These are phyloP conservation scores for Eupithecia insigniata DNA, from an alignment of 2,888 invertebrate species.

Conservation along the genomic window DNA sequence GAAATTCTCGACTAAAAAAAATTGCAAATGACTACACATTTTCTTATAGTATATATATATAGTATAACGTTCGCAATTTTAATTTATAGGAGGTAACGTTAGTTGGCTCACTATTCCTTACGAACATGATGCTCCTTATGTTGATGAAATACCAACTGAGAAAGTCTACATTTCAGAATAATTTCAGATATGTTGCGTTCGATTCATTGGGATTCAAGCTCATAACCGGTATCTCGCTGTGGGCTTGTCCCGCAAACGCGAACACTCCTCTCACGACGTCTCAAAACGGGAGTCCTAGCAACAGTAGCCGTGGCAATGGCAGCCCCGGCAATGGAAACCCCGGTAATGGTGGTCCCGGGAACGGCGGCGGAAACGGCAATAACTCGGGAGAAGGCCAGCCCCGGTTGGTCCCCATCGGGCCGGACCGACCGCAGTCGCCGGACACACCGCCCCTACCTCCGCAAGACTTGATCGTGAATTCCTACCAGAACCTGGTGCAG, in stretches of 20 bases:
- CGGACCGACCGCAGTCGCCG: constrained; percentile 46
- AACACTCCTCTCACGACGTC: constrained; percentile 59
- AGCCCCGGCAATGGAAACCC: constrained; percentile 48
- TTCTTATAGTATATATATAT: neutral
- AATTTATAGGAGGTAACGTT: neutral
- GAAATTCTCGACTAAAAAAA: neutral
- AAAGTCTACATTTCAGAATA: neutral
- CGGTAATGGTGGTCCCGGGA: constrained; percentile 16
- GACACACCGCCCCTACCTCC: constrained; percentile 61
- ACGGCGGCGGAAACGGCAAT: constrained; percentile 10
- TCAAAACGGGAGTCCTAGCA: constrained; percentile 10
- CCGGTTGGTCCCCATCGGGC: constrained; percentile 14
- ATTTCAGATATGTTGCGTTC: constrained; percentile 91
- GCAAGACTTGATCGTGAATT: constrained; percentile 77
- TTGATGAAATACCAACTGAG: neutral
- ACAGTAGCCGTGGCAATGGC: constrained; percentile 34
- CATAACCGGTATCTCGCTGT: constrained; percentile 91
- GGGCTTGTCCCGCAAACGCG: constrained; percentile 54
- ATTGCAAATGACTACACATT: neutral
- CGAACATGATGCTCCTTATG: neutral
- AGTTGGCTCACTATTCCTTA: neutral
- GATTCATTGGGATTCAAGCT: constrained; percentile 91
- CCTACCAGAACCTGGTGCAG: constrained; percentile 79
- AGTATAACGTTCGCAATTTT: neutral
- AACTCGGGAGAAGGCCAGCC: constrained; percentile 1